Conservation (phyloP, 2,797 vertebrate species). For the Geotrypetes seraphini region DNA sequence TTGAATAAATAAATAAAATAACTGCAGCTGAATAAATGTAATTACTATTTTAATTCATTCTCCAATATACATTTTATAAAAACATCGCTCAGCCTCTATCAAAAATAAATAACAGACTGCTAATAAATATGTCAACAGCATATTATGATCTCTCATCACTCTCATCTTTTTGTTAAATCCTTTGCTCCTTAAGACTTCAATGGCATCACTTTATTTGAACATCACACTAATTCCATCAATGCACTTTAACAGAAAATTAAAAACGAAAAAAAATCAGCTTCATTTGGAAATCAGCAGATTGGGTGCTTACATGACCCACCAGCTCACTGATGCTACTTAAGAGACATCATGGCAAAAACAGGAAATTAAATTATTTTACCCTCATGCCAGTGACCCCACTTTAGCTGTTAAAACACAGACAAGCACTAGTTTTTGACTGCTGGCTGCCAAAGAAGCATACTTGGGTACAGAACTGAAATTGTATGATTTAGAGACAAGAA, state of each 20-base stretch:
- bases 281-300: no score
- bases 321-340: background rate
- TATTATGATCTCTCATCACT: no score
- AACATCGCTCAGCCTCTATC: background rate
- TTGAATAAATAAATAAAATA: no score
- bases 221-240: background rate
- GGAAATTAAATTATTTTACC: no score
- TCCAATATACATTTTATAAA: no score
- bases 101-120: background rate
- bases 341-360: slow-evolving; percentile 3
- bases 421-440: background rate
- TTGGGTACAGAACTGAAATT: slow-evolving; percentile 7
- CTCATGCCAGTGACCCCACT: slow-evolving; percentile 2
- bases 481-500: background rate
- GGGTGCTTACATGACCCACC: background rate
- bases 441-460: slow-evolving; percentile 6
- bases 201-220: background rate
- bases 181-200: no score
- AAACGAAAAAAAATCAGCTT: no score
- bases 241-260: background rate
- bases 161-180: no score
- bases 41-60: no score
- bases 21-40: no score
- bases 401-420: slow-evolving; percentile 1
- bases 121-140: no score